Evolutionary conservation across 1,140 invertebrate species (phyloP).

Genomic region (Trachelipus rathkii): DNA sequence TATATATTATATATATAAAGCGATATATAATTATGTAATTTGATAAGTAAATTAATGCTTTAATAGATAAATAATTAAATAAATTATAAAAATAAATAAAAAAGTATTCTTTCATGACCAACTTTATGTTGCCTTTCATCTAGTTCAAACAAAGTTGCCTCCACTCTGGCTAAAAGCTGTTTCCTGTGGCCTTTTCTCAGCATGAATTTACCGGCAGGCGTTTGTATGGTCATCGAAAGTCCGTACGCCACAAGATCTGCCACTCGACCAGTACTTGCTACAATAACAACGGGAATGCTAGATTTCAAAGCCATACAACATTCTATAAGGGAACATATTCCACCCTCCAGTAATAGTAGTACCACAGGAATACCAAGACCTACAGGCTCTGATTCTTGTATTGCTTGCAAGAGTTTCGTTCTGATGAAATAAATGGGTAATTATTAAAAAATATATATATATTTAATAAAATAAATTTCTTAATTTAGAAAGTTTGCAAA

Average conservation of each 20-base stretch:
- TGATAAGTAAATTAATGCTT: too few relatives aligned
- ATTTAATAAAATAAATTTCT: too few relatives aligned
- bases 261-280: constrained; percentile 53
- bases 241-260: constrained; percentile 55
- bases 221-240: constrained; percentile 33
- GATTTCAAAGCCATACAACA: constrained; percentile 48
- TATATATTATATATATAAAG: too few relatives aligned
- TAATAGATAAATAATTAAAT: too few relatives aligned
- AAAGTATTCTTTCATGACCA: not conserved
- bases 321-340: constrained; percentile 50
- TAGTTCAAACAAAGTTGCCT: constrained; percentile 28
- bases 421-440: constrained; percentile 17
- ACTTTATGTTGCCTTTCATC: constrained; percentile 18
- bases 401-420: constrained; percentile 33
- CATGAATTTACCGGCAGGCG: constrained; percentile 25
- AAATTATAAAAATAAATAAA: not conserved
- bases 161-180: constrained; percentile 26
- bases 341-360: constrained; percentile 52
- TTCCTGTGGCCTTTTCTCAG: constrained; percentile 27
- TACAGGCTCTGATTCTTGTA: constrained; percentile 41
- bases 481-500: too few relatives aligned
- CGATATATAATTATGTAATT: too few relatives aligned
- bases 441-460: too few relatives aligned
- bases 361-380: constrained; percentile 51
- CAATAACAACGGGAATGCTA: constrained; percentile 51